Evolutionary conservation across 2,888 invertebrate species (phyloP).

Genomic region (Rhogogaster chlorosoma): DNA sequence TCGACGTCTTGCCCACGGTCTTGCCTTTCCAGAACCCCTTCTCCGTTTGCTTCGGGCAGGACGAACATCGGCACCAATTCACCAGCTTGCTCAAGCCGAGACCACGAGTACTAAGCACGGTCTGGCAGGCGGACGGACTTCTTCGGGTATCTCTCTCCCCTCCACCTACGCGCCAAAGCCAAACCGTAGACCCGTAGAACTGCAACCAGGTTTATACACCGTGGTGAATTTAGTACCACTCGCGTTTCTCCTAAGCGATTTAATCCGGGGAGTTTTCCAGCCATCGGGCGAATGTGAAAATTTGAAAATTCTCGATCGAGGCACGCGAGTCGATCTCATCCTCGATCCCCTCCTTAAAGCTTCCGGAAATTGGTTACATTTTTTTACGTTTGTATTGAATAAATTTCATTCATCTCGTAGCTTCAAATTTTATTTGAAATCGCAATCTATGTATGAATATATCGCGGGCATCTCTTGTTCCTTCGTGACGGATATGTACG

Average conservation of each 20-base stretch:
- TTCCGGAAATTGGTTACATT: background rate
- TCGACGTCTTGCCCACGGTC: conserved; percentile 60
- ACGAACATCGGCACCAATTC: conserved; percentile 39
- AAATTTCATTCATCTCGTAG: no score
- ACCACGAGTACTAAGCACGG: conserved; percentile 48
- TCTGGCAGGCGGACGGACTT: background rate
- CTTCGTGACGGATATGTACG: background rate
- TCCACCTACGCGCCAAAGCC: conserved; percentile 59
- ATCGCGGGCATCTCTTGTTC: background rate
- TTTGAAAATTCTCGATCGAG: background rate
- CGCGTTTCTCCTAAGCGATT: background rate
- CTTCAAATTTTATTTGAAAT: background rate
- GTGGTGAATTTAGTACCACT: background rate
- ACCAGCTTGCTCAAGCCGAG: conserved; percentile 47
- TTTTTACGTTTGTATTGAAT: background rate
- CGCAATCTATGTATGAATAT: background rate
- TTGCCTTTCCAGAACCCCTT: conserved; percentile 52
- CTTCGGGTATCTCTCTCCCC: conserved; percentile 52
- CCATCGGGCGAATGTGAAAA: background rate
- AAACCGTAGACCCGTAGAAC: conserved; percentile 58
- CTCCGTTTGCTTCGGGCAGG: conserved; percentile 36
- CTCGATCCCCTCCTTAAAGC: background rate
- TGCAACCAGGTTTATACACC: conserved; percentile 33
- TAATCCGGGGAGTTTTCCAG: background rate
- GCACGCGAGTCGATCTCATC: background rate